Conservation (phyloP, 2,113 vertebrate species). For the Oceanites oceanicus region DNA sequence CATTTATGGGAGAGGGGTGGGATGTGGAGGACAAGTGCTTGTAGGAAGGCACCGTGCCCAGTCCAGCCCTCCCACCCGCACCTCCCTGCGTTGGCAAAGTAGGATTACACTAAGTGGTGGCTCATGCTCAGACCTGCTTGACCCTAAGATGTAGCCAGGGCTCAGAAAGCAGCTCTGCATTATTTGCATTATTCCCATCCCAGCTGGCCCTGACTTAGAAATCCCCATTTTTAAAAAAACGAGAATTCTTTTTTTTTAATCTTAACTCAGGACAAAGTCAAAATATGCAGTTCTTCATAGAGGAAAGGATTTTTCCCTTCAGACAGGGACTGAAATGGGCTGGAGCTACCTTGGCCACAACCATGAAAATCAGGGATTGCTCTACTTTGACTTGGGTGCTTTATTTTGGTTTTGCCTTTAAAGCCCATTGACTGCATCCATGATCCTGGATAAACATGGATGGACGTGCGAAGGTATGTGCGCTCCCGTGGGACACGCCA, state of each 20-base stretch:
- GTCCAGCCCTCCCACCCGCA: neutral
- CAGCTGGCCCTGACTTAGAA: neutral
- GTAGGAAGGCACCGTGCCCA: neutral
- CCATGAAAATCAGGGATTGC: neutral
- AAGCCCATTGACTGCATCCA: neutral
- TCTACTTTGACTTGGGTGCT: neutral
- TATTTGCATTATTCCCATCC: neutral
- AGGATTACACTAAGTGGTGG: neutral
- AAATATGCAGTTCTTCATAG: neutral
- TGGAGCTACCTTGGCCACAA: neutral
- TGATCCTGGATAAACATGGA: neutral
- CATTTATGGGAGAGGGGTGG: neutral
- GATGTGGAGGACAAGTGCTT: neutral
- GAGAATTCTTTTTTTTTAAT: neutral
- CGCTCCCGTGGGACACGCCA: accelerated
- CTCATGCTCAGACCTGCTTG: neutral
- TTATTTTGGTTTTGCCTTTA: neutral
- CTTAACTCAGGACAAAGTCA: neutral
- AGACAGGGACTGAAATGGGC: neutral
- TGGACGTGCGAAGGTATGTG: accelerated
- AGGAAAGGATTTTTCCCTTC: neutral
- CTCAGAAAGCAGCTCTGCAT: neutral
- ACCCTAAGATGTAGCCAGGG: neutral
- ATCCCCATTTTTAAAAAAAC: too few relatives aligned
- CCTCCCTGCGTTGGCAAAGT: neutral